phyloP scores from a whole-genome alignment of 2,113 vertebrate species.

The Cephalopterus ornatus region DNA sequence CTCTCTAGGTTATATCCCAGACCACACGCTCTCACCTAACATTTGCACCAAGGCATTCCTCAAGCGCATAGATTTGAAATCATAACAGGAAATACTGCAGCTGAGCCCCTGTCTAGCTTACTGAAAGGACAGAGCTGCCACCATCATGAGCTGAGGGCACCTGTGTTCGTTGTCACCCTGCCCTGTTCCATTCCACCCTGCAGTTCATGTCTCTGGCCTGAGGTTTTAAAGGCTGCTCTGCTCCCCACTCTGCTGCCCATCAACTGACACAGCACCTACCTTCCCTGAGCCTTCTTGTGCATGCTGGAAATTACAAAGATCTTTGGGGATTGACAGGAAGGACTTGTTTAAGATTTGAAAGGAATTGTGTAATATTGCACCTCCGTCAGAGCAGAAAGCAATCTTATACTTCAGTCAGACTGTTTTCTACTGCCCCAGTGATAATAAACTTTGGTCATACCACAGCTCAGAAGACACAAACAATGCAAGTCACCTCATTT shows the following conservation, averaged over 20 bases:
- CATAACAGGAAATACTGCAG: not conserved
- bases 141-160: rapidly evolving
- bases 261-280: rapidly evolving
- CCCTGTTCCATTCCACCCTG: rapidly evolving
- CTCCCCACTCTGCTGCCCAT: not conserved
- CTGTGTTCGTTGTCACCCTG: rapidly evolving
- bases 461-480: not conserved
- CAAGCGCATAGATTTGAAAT: not conserved
- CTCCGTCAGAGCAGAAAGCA: not conserved
- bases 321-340: not conserved
- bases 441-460: not conserved
- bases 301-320: not conserved
- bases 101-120: not conserved
- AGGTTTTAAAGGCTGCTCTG: not conserved
- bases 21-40: rapidly evolving
- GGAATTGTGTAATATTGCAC: not conserved
- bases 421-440: not conserved
- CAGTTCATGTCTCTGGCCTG: rapidly evolving
- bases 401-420: not conserved
- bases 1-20: not conserved
- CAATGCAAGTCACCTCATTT: not conserved
- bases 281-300: not conserved
- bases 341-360: not conserved
- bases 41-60: not conserved
- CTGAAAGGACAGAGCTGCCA: not conserved